These are phyloP conservation scores for Eulemur rubriventer DNA, from an alignment of 2,797 vertebrate species.

Conservation along the genomic window DNA sequence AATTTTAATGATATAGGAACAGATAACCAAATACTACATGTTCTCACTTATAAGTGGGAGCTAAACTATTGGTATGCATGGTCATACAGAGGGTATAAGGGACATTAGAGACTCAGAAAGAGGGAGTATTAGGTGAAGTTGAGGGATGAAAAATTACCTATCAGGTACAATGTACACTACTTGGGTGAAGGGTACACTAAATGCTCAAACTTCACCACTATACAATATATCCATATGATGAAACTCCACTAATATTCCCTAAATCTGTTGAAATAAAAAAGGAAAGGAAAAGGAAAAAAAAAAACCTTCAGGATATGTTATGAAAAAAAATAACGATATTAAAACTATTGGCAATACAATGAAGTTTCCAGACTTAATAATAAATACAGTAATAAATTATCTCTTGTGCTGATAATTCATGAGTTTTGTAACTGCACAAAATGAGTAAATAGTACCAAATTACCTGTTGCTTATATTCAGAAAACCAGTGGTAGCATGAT, in stretches of 20 bases:
- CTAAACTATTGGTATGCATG: neutral
- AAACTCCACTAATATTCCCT: neutral
- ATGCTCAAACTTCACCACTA: neutral
- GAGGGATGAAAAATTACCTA: neutral
- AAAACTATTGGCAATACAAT: neutral
- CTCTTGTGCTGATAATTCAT: neutral
- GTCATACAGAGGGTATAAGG: neutral
- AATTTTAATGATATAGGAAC: neutral
- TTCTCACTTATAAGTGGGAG: neutral
- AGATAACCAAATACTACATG: neutral
- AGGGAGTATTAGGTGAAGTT: accelerated
- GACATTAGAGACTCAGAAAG: neutral
- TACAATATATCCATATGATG: neutral
- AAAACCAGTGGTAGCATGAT: neutral
- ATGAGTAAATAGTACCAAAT: neutral
- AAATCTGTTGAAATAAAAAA: neutral
- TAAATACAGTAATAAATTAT: neutral
- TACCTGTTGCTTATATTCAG: neutral
- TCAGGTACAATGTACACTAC: neutral
- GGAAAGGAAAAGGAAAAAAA: neutral
- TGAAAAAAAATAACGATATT: neutral
- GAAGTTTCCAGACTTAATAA: neutral
- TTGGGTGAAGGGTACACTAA: neutral
- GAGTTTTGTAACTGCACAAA: neutral
- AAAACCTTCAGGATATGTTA: neutral